phyloP scores from a whole-genome alignment of 1,140 invertebrate species.

The Yoshiicerus persimilis region DNA sequence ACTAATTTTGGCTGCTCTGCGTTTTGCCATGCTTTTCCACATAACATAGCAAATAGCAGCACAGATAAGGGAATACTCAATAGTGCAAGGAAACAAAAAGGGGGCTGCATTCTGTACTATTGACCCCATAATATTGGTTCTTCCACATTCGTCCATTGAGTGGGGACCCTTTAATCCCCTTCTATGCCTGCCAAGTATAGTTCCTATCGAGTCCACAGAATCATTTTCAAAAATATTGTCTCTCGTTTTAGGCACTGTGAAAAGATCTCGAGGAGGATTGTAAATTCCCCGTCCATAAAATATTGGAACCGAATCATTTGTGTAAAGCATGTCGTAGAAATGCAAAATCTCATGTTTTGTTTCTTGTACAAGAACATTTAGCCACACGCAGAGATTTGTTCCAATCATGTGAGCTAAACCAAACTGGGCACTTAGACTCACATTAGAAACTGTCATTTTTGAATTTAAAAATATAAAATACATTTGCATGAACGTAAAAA shows the following conservation, averaged over 20 bases:
- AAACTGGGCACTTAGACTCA: conserved; percentile 68
- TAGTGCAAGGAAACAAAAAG: conserved; percentile 92
- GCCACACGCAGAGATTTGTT: conserved; percentile 90
- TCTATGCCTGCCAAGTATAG: not conserved
- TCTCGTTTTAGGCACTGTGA: not conserved
- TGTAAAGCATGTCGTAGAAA: conserved; percentile 75
- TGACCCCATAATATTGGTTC: conserved; percentile 88
- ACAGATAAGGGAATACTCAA: conserved; percentile 90
- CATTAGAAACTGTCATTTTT: conserved; percentile 57
- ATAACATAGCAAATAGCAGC: conserved; percentile 92
- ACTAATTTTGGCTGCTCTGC: not conserved
- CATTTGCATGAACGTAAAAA: conserved; percentile 93
- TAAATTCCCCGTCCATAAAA: not conserved
- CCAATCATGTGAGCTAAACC: conserved; percentile 95
- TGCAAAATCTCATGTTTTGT: conserved; percentile 91
- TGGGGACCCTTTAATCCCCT: conserved; percentile 62
- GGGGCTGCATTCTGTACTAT: conserved; percentile 84
- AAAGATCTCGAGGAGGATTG: not conserved
- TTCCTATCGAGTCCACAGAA: not conserved
- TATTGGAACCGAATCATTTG: conserved; percentile 27
- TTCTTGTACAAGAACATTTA: conserved; percentile 82
- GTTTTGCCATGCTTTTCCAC: conserved; percentile 79
- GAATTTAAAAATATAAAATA: conserved; percentile 95
- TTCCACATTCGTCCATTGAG: conserved; percentile 82
- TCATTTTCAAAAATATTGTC: not conserved